A percentile compares a stretch with the other conserved stretches of the same genome.
These are phyloP conservation scores for Scaptomyza polygonia DNA, from an alignment of 2,888 invertebrate species.

Conservation along the genomic window DNA sequence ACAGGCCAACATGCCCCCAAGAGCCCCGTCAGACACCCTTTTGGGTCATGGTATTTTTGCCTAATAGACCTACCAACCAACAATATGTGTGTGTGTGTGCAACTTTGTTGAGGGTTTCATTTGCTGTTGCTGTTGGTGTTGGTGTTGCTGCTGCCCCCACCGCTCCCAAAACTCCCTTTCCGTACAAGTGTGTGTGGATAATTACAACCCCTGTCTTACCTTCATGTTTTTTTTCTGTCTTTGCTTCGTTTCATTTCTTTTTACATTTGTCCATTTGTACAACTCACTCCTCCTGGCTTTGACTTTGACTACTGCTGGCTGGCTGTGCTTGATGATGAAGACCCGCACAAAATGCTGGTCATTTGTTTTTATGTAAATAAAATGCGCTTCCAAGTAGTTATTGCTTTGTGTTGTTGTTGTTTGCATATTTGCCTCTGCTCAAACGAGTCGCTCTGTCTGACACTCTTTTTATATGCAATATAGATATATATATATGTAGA, in stretches of 20 bases:
- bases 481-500: conserved; percentile 22
- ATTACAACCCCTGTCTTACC: conserved; percentile 57
- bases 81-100: conserved; percentile 23
- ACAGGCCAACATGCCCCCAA: not conserved
- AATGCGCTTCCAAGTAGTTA: conserved; percentile 69
- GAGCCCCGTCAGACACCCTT: not conserved
- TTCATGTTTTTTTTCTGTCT: conserved; percentile 4
- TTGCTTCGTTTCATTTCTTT: conserved; percentile 2
- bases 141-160: too few species aligned
- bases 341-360: conserved; percentile 73
- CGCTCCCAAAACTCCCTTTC: not conserved
- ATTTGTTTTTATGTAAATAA: conserved; percentile 79
- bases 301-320: conserved; percentile 37
- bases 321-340: conserved; percentile 39
- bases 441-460: conserved; percentile 56
- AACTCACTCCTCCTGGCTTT: conserved; percentile 47
- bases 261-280: conserved; percentile 33
- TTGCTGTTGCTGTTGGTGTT: conserved; percentile 14
- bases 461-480: conserved; percentile 55
- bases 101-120: conserved; percentile 49
- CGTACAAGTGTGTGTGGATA: conserved; percentile 26
- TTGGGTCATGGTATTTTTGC: conserved; percentile 21
- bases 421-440: conserved; percentile 57
- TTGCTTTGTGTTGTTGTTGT: conserved; percentile 26
- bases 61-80: conserved; percentile 56